Evolutionary conservation across 2,113 vertebrate genomes (phyloP), one percentile per base, ranked within the genome.

Genomic region (Ursus arctos): DNA sequence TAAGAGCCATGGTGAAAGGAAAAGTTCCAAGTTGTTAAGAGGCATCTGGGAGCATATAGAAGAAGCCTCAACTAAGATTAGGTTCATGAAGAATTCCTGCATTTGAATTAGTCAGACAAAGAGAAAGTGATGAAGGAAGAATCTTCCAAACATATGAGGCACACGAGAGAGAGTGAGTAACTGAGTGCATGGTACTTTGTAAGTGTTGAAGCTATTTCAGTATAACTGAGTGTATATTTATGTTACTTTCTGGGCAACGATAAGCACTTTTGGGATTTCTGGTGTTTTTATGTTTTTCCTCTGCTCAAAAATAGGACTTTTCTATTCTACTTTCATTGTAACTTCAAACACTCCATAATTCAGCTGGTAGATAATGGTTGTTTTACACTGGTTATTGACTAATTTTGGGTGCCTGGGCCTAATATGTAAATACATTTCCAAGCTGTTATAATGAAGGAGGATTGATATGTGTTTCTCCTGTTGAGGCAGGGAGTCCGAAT

Each of bases 361-460:
- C 26, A 76, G 4, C 43, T 69, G 1, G 6, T 63, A 63, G 55
- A 28, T 83, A 94, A 88, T 84, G 11, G 19, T 6, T 49, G 6
- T 14, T 89, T 94, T 93, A n/a, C 49, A 77, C 8, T 15, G 63
- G 7, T 28, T 71, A 76, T 5, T 94, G 84, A 93, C 81, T 96
- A 53, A 94, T 81, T 91, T 85, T 57, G 74, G 69, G 28, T 96
- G 47, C 51, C 79, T 43, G 47, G 8, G 57, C 47, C 43, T 82
- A 18, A 18, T 87, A 63, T 86, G 72, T 26, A 47, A 96, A 76
- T 84, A 36, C 13, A 96, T 83, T 96, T 92, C 16, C 36, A 89
- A 65, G 80, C 65, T 90, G 7, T 40, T 69, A 65, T 86, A 95
- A 94, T 67, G 53, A 96, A 0, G 83, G 79, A 95, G n/a, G 33